Evolutionary conservation across 2,113 vertebrate species (phyloP), one percentile per base, ranked within the genome.

Genomic region (Mesitornis unicolor): DNA sequence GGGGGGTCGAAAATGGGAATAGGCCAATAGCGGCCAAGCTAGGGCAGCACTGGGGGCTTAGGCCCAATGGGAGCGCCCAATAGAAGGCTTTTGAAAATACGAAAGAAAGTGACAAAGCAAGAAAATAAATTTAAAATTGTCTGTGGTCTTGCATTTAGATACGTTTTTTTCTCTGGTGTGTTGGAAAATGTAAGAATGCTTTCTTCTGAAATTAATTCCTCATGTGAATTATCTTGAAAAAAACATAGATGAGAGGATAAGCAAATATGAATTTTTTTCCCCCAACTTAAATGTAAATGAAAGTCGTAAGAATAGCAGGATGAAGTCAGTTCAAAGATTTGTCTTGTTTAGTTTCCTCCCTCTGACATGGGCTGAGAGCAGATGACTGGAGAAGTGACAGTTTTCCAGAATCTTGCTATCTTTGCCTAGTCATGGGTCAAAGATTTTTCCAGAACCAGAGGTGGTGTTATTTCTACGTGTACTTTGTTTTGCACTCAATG

Each of bases 1-100:
- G 33, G 7, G 1, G 17, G 8, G 13, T 6, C 1, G 54, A 4
- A 10, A 11, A 7, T 3, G 12, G 5, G 5, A 1, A 0, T 8
- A 21, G 56, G 13, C 84, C 84, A 94, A 73, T 93, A 64, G 53
- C 7, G 13, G 11, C 54, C 26, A 21, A 16, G 57, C 10, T 14
- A 4, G 51, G 45, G 75, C 15, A 31, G n/a, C 0, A 1, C 22
- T 8, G 9, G 4, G 12, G 11, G 1, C 21, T 25, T 2, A 7
- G 6, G 8, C 4, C 92, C 81, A 94, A 87, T 81, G 13, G 54
- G 31, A 74, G 64, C 6, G 14, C 15, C 24, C 1, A 70, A 64
- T 65, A 53, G 36, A 64, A 40, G 38, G 45, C 45, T 65, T 90
- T 81, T 77, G 35, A 82, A 87, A 71, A 43, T 19, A 24, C 5